phyloP scores from a whole-genome alignment of 2,113 vertebrate species.

The Tragelaphus strepsiceros region DNA sequence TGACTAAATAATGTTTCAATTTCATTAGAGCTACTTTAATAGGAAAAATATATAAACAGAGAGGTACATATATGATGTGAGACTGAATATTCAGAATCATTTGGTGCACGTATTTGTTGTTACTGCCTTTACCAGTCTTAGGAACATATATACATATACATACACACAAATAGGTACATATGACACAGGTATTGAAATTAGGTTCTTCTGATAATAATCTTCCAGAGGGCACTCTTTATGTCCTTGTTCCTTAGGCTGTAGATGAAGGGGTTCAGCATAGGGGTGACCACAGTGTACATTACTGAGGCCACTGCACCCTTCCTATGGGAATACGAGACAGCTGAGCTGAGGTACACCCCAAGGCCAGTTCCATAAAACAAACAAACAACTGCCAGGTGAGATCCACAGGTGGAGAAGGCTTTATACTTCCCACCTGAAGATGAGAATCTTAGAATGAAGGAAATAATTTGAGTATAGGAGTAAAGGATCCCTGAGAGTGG shows the following conservation, averaged over 20 bases:
- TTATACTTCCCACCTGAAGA: not conserved
- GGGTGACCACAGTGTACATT: not conserved
- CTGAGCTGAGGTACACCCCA: not conserved
- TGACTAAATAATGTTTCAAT: not conserved
- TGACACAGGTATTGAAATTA: not conserved
- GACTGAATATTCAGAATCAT: not conserved
- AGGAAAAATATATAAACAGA: not conserved
- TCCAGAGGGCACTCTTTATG: not conserved
- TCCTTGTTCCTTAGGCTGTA: not conserved
- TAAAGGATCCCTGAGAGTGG: not conserved
- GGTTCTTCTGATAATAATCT: not conserved
- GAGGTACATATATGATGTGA: not conserved
- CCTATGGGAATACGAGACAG: not conserved
- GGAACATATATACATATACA: not conserved
- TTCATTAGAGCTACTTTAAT: not conserved
- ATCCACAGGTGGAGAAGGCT: constrained; percentile 21
- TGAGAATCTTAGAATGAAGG: not conserved
- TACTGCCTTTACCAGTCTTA: not conserved
- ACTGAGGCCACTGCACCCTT: not conserved
- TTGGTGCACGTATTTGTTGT: not conserved
- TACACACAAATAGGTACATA: not conserved
- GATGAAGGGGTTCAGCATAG: constrained; percentile 15
- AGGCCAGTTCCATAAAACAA: not conserved
- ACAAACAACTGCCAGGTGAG: not conserved
- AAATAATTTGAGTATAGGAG: not conserved